These are phyloP conservation scores for Anas bahamensis DNA, from an alignment of 2,797 vertebrate genomes.

Conservation along the genomic window DNA sequence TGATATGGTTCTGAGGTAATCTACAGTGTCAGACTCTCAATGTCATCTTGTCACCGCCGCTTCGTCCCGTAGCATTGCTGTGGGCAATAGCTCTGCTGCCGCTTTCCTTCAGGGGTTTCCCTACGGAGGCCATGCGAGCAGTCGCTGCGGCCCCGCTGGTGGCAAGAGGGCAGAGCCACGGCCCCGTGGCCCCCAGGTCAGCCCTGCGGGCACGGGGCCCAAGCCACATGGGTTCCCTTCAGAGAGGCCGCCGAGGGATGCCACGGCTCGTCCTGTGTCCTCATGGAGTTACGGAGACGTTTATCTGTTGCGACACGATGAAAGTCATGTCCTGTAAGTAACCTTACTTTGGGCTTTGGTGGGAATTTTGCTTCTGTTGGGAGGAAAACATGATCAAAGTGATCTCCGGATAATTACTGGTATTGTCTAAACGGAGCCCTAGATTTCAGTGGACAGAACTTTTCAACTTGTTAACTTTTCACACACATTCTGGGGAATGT, in stretches of 20 bases:
- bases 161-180: not conserved
- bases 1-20: slow-evolving; percentile 65
- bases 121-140: not conserved
- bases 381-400: not conserved
- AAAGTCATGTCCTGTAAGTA: not conserved
- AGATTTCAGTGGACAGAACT: not conserved
- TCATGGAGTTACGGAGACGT: too few species aligned
- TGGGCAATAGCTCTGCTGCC: slow-evolving; percentile 32
- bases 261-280: too few species aligned
- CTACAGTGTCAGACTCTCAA: slow-evolving; percentile 60
- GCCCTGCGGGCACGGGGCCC: too few species aligned
- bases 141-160: rapidly evolving
- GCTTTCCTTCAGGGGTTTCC: slow-evolving; percentile 16
- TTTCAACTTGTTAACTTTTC: not conserved
- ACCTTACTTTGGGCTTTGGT: rapidly evolving
- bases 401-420: not conserved
- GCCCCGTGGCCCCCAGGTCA: rapidly evolving
- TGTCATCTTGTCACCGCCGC: slow-evolving; percentile 62
- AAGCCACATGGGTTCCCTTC: too few species aligned
- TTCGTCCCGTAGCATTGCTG: slow-evolving; percentile 24
- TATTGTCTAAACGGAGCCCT: not conserved
- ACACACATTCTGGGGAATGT: not conserved
- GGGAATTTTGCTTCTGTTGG: not conserved
- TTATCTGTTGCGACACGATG: too few species aligned
- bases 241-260: too few species aligned